phyloP scores from a whole-genome alignment of 2,113 vertebrate species.

The Acanthisitta chloris region DNA sequence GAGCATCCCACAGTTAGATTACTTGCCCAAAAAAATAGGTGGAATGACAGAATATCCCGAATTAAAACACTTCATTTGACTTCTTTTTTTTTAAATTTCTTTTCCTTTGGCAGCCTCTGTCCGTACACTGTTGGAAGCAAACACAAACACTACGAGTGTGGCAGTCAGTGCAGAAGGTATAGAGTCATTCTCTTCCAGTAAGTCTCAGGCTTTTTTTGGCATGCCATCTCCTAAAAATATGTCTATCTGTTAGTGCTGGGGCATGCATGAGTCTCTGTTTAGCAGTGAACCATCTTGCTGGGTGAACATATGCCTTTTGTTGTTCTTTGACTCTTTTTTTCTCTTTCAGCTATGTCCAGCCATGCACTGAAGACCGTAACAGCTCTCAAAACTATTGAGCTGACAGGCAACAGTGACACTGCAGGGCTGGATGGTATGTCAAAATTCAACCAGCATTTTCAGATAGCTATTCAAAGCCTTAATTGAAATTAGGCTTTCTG shows the following conservation, averaged over 20 bases:
- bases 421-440: constrained; percentile 71
- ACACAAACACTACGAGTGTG: not conserved
- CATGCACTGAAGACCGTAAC: constrained; percentile 61
- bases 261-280: not conserved
- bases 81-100: not conserved
- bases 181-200: not conserved
- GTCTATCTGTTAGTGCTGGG: not conserved
- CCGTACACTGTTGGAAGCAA: not conserved
- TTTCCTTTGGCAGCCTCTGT: constrained; percentile 23
- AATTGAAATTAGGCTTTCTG: not conserved
- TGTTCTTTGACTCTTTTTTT: not conserved
- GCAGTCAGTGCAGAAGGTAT: constrained; percentile 58
- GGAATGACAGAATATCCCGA: not conserved
- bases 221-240: not conserved
- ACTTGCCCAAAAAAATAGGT: not conserved
- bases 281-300: not conserved
- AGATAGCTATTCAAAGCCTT: not conserved
- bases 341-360: constrained; percentile 16
- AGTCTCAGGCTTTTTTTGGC: not conserved
- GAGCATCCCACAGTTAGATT: not conserved
- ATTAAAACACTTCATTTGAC: not conserved
- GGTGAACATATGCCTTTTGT: not conserved
- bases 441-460: not conserved
- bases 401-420: constrained; percentile 29
- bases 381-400: constrained; percentile 71